These are phyloP conservation scores for Oncorhynchus kisutch DNA, from an alignment of 2,113 vertebrate genomes.

Conservation along the genomic window DNA sequence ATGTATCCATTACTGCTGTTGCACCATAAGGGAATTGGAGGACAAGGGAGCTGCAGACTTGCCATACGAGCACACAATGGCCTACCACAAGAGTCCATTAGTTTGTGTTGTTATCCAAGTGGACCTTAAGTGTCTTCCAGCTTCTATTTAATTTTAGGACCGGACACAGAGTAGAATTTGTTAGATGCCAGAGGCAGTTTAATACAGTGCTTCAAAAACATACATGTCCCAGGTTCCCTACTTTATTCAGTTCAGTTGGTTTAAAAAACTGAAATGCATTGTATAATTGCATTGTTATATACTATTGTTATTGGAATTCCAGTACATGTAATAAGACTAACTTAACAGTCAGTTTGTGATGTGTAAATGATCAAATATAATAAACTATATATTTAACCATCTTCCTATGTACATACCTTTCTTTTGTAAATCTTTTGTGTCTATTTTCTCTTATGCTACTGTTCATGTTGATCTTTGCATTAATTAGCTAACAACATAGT, in stretches of 20 bases:
- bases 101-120: conserved; percentile 31
- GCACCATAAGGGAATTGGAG: conserved; percentile 30
- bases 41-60: conserved; percentile 6
- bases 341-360: conserved; percentile 69
- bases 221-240: not conserved
- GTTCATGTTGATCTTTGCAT: conserved; percentile 1
- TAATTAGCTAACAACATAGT: too few species aligned
- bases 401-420: conserved; percentile 59
- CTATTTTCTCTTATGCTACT: conserved; percentile 30
- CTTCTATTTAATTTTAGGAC: conserved; percentile 45
- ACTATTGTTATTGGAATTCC: conserved; percentile 51
- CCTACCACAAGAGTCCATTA: not conserved
- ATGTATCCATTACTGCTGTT: conserved; percentile 24
- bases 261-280: conserved; percentile 61
- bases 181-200: conserved; percentile 27
- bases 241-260: conserved; percentile 46
- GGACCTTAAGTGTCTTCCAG: conserved; percentile 56
- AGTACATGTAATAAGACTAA: conserved; percentile 66
- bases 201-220: conserved; percentile 43
- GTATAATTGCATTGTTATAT: conserved; percentile 67
- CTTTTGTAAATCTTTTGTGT: conserved; percentile 39
- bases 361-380: conserved; percentile 75
- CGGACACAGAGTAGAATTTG: conserved; percentile 40
- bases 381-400: conserved; percentile 78
- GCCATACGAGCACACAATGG: not conserved